These are phyloP conservation scores for Hydropotes inermis DNA, from an alignment of 2,113 vertebrate species.

Conservation along the genomic window DNA sequence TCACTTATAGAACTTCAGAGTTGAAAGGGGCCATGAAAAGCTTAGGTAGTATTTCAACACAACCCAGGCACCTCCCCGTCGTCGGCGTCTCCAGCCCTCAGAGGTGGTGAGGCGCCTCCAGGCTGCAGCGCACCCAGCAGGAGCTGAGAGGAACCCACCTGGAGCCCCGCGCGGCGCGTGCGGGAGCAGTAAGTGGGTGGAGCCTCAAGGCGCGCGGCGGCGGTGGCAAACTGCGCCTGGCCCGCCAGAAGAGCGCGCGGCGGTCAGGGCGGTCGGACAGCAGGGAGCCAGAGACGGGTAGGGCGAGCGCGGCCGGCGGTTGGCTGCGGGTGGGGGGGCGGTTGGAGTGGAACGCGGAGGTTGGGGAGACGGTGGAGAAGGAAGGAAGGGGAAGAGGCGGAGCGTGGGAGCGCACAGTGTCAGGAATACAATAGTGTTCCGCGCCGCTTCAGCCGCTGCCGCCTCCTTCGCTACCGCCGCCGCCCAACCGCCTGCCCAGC, in stretches of 20 bases:
- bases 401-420: slow-evolving; percentile 86
- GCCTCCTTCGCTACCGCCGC: slow-evolving; percentile 22
- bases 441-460: slow-evolving; percentile 77
- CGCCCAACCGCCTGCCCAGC: slow-evolving; percentile 61
- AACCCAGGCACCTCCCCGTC: not conserved
- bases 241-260: slow-evolving; percentile 66
- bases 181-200: slow-evolving; percentile 53
- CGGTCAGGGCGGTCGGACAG: slow-evolving; percentile 71
- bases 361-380: slow-evolving; percentile 21
- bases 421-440: slow-evolving; percentile 94
- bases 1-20: slow-evolving; percentile 51
- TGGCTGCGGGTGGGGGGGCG: slow-evolving; percentile 43
- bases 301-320: slow-evolving; percentile 24
- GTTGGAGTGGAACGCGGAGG: not conserved
- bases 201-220: slow-evolving; percentile 26
- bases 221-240: slow-evolving; percentile 20
- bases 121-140: slow-evolving; percentile 22
- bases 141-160: slow-evolving; percentile 63
- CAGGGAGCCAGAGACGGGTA: slow-evolving; percentile 57
- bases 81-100: not conserved
- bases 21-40: not conserved
- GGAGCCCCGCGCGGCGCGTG: not conserved
- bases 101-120: not conserved
- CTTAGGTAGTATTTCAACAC: not conserved
- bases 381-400: slow-evolving; percentile 83